A percentile compares a stretch with the other conserved stretches of the same genome.
These are phyloP conservation scores for Scaeva pyrastri DNA, from an alignment of 2,888 invertebrate species.

Conservation along the genomic window DNA sequence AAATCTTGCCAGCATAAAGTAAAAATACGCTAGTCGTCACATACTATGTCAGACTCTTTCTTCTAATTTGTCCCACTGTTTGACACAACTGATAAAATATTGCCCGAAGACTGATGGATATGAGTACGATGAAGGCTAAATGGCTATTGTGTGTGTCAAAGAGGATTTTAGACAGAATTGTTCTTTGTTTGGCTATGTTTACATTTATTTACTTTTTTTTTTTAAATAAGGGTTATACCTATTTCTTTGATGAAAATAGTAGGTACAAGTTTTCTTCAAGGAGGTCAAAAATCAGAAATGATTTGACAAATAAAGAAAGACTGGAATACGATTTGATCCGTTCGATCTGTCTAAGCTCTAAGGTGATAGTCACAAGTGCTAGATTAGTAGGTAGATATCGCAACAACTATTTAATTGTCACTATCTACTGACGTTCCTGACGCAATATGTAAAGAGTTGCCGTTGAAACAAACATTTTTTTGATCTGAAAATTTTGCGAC, in stretches of 20 bases:
- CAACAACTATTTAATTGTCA: too few species aligned
- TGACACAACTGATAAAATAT: constrained; percentile 3
- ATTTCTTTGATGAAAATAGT: constrained; percentile 10
- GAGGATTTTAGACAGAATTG: constrained; percentile 22
- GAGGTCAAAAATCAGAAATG: constrained; percentile 50
- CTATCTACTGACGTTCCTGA: too few species aligned
- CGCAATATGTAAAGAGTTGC: too few species aligned
- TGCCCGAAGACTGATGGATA: constrained; percentile 56
- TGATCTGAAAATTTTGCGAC: too few species aligned
- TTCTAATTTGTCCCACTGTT: not conserved
- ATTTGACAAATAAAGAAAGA: too few species aligned
- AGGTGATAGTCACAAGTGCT: too few species aligned
- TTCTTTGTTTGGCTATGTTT: constrained; percentile 31
- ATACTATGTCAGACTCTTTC: too few species aligned
- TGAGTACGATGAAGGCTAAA: constrained; percentile 68
- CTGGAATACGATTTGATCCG: too few species aligned
- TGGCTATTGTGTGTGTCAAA: constrained; percentile 50
- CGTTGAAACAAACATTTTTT: too few species aligned
- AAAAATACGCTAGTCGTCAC: too few species aligned
- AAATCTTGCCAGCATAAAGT: not conserved
- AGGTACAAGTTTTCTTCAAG: constrained; percentile 49
- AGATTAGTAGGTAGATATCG: too few species aligned
- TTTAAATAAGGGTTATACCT: constrained; percentile 7
- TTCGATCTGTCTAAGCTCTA: too few species aligned
- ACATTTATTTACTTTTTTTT: constrained; percentile 14